Evolutionary conservation across 2,113 vertebrate genomes (phyloP).

Genomic region (Myotis yumanensis): DNA sequence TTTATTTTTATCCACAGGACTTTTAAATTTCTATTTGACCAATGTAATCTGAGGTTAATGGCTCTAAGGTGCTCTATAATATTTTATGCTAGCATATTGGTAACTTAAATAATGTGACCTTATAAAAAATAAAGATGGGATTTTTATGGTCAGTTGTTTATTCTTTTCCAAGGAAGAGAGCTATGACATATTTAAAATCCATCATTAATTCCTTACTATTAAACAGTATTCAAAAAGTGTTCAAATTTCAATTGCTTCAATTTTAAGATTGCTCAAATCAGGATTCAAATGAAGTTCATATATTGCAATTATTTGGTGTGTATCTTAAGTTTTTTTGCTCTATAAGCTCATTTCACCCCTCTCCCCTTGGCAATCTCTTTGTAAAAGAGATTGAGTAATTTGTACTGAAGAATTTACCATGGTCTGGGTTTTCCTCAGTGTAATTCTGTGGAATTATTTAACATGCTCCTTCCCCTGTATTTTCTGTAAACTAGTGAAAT

Average conservation of each 20-base stretch:
- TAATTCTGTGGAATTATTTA: background rate
- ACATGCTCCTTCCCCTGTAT: background rate
- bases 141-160: background rate
- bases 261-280: slow-evolving; percentile 6
- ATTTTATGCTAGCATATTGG: slow-evolving; percentile 19
- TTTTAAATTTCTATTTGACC: slow-evolving; percentile 8
- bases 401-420: background rate
- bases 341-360: background rate
- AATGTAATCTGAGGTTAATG: background rate
- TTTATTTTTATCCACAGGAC: background rate
- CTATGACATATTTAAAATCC: background rate
- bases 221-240: background rate
- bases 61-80: background rate
- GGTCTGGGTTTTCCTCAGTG: background rate
- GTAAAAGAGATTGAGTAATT: background rate
- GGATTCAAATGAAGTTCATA: background rate
- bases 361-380: background rate
- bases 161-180: slow-evolving; percentile 18
- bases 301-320: background rate
- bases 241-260: background rate
- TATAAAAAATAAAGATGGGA: background rate
- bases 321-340: background rate
- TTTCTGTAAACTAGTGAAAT: background rate
- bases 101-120: background rate
- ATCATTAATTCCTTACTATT: background rate